Conservation (phyloP, 1,140 invertebrate species). For the roundworm (Caenorhabditis elegans) region WBcel235 BX284604.4:9084001-9084500, state of each 20-base stretch:
- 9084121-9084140: constrained; percentile 21
- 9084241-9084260: constrained; percentile 32
- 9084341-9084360: constrained; percentile 65
- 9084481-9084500: too few relatives aligned
- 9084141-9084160: neutral
- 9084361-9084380: constrained; percentile 57
- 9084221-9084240: constrained; percentile 21
- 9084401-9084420: constrained; percentile 60
- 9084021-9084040: constrained; percentile 69
- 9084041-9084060: constrained; percentile 42
- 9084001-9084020: constrained; percentile 89
- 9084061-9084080: constrained; percentile 11
- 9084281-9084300: constrained; percentile 61
- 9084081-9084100: constrained; percentile 2
- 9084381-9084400: constrained; percentile 66
- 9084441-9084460: constrained; percentile 49
- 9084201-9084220: constrained; percentile 38
- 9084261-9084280: constrained; percentile 45
- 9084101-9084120: neutral
- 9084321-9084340: constrained; percentile 64
- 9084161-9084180: neutral
- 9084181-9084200: neutral
- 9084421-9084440: constrained; percentile 55
- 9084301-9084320: constrained; percentile 60
- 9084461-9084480: too few relatives aligned